Conservation (phyloP, 2,888 invertebrate genomes). For the Diaphora mendica region DNA sequence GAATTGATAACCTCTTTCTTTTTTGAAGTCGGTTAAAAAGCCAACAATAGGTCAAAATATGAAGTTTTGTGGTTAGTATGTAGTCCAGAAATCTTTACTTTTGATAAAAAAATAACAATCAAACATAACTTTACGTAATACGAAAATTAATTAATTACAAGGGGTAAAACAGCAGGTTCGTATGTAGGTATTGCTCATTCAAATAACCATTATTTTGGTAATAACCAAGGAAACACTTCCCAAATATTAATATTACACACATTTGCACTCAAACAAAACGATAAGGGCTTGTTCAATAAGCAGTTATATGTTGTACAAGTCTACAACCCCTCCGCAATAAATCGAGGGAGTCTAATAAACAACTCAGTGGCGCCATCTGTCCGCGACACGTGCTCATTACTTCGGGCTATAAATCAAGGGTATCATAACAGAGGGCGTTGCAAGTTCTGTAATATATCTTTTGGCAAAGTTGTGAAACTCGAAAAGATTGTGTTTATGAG, state of each 20-base stretch:
- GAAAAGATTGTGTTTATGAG: constrained; percentile 78
- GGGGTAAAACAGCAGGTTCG: neutral
- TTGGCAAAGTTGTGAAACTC: constrained; percentile 49
- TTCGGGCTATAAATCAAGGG: constrained; percentile 73
- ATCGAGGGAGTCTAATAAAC: constrained; percentile 70
- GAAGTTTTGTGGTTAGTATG: neutral
- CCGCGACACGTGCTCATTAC: constrained; percentile 73
- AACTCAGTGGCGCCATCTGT: constrained; percentile 75
- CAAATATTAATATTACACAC: constrained; percentile 34
- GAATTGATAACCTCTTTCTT: too few relatives aligned
- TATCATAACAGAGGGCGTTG: constrained; percentile 76
- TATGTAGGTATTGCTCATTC: neutral
- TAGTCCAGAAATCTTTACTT: neutral
- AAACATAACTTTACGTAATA: neutral
- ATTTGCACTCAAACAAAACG: constrained; percentile 51
- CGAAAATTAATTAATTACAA: neutral
- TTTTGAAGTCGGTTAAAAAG: too few relatives aligned
- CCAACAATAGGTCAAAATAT: neutral
- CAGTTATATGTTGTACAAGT: constrained; percentile 39
- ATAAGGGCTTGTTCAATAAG: constrained; percentile 48
- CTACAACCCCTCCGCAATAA: constrained; percentile 63
- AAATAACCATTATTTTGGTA: constrained; percentile 3
- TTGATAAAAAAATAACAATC: neutral
- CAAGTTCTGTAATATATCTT: constrained; percentile 74
- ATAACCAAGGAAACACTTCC: constrained; percentile 15